Evolutionary conservation across 2,113 vertebrate genomes (phyloP).

Genomic region (Salvelinus namaycush): DNA sequence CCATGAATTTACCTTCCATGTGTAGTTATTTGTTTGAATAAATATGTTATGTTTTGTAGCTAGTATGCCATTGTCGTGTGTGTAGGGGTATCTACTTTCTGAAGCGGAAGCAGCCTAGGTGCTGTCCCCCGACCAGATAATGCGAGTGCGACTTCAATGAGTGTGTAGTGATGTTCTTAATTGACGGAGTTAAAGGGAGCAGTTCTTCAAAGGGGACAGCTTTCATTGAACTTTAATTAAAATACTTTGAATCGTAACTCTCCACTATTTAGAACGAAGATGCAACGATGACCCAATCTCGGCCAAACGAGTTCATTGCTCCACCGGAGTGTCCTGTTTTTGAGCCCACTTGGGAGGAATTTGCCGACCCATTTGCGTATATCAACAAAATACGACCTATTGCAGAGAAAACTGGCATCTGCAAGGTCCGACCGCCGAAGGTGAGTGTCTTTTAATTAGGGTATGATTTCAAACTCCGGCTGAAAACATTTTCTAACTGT

Average conservation of each 20-base stretch:
- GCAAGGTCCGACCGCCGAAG: constrained; percentile 92
- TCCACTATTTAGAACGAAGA: constrained; percentile 54
- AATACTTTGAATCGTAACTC: constrained; percentile 23
- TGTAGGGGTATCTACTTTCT: constrained; percentile 63
- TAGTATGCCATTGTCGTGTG: background rate
- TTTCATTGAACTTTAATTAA: constrained; percentile 25
- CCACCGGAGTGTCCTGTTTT: constrained; percentile 96
- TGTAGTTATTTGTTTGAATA: too few species aligned
- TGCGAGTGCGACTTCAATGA: constrained; percentile 75
- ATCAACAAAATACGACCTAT: constrained; percentile 98
- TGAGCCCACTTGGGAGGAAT: constrained; percentile 96
- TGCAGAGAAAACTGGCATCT: constrained; percentile 96
- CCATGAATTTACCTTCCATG: too few species aligned
- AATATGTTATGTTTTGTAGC: too few species aligned
- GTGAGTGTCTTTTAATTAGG: constrained; percentile 72
- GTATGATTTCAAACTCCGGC: background rate
- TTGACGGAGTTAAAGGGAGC: constrained; percentile 33
- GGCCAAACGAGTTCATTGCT: constrained; percentile 89
- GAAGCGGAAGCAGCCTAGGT: constrained; percentile 63
- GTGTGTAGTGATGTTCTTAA: constrained; percentile 73
- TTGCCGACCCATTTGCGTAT: constrained; percentile 91
- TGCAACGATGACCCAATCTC: constrained; percentile 74
- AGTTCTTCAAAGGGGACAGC: constrained; percentile 8
- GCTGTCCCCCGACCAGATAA: constrained; percentile 65
- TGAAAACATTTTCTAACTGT: background rate